These are phyloP conservation scores for Macrobrachium nipponense DNA, from an alignment of 1,140 invertebrate genomes.

Conservation along the genomic window DNA sequence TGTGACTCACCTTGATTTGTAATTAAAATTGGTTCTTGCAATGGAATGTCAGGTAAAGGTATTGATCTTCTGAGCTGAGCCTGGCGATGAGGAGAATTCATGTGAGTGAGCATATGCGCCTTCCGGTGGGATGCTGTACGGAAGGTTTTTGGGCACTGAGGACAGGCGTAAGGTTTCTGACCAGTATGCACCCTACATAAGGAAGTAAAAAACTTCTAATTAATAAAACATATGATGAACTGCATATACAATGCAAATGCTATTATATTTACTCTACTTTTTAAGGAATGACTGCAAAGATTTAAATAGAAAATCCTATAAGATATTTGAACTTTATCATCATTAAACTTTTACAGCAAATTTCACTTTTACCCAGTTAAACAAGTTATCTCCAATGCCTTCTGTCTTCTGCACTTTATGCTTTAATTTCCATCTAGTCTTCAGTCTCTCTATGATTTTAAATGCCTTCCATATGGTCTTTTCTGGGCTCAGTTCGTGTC, in stretches of 20 bases:
- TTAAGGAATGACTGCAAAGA: too few relatives aligned
- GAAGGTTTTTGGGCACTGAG: constrained; percentile 75
- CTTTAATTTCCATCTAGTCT: too few relatives aligned
- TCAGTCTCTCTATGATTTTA: too few relatives aligned
- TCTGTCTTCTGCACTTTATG: too few relatives aligned
- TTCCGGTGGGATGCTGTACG: constrained; percentile 79
- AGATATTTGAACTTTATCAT: too few relatives aligned
- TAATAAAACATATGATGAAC: not conserved
- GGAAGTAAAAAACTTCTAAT: not conserved
- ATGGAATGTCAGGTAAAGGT: constrained; percentile 70
- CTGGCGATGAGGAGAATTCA: constrained; percentile 65
- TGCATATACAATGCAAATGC: not conserved
- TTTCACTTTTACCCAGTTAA: too few relatives aligned
- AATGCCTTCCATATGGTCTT: too few relatives aligned
- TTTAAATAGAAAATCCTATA: too few relatives aligned
- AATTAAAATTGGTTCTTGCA: constrained; percentile 75
- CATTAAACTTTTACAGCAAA: too few relatives aligned
- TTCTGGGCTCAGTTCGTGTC: too few relatives aligned
- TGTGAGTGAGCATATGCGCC: constrained; percentile 74
- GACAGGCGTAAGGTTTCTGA: constrained; percentile 77
- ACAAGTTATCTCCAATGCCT: too few relatives aligned
- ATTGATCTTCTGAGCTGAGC: constrained; percentile 64
- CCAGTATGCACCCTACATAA: constrained; percentile 70
- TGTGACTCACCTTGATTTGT: constrained; percentile 70
- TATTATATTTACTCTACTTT: not conserved